A percentile compares a stretch with the other conserved stretches of the same genome.
phyloP scores from a whole-genome alignment of 2,888 invertebrate species.

The Anoplius nigerrimus region DNA sequence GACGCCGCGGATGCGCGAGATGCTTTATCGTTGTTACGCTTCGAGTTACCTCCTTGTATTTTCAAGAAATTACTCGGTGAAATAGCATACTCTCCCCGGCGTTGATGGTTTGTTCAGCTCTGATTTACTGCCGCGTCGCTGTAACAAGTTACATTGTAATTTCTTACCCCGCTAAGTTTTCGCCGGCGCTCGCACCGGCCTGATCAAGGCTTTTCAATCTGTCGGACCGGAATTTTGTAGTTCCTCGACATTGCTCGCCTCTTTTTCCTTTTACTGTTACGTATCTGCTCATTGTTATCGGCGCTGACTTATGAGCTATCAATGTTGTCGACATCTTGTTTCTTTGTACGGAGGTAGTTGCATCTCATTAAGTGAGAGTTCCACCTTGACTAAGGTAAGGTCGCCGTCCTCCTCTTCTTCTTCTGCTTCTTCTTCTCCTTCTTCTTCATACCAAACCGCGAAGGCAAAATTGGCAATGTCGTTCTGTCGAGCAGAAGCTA shows the following conservation, averaged over 20 bases:
- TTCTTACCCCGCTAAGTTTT: too few relatives aligned
- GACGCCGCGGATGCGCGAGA: not conserved
- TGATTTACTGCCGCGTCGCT: too few relatives aligned
- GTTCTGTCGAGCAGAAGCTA: slow-evolving; percentile 9
- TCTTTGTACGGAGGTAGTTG: not conserved
- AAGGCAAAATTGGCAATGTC: slow-evolving; percentile 36
- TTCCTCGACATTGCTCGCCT: too few relatives aligned
- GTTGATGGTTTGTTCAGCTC: too few relatives aligned
- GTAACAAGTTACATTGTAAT: too few relatives aligned
- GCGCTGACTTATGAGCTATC: too few relatives aligned
- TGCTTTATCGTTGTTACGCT: not conserved
- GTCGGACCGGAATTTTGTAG: too few relatives aligned
- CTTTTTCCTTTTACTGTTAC: not conserved
- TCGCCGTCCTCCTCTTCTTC: not conserved
- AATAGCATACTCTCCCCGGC: too few relatives aligned
- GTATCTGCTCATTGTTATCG: not conserved
- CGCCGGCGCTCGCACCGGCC: too few relatives aligned
- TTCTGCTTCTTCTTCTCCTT: not conserved
- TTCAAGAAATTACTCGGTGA: too few relatives aligned
- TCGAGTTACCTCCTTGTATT: not conserved
- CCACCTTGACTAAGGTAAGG: slow-evolving; percentile 7
- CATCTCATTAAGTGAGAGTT: slow-evolving; percentile 28
- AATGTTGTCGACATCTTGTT: too few relatives aligned
- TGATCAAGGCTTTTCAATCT: too few relatives aligned
- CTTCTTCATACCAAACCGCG: slow-evolving; percentile 2